phyloP scores from a whole-genome alignment of 2,888 invertebrate genomes.

The Drosophila kuntzei region DNA sequence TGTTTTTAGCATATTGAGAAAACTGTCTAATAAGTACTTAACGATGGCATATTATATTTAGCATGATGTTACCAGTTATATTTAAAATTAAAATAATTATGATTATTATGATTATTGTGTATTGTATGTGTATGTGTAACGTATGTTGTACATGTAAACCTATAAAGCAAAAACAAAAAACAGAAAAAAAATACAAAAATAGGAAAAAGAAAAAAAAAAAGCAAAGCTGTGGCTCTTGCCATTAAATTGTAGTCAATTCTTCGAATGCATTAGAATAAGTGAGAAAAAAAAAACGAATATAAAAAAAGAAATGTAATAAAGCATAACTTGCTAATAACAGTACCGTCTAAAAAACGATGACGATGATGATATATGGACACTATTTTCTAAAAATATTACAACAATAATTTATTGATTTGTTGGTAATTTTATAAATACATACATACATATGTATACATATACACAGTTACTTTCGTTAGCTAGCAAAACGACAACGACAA shows the following conservation, averaged over 20 bases:
- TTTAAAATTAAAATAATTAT: constrained; percentile 72
- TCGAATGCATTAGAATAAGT: constrained; percentile 71
- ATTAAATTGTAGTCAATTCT: constrained; percentile 79
- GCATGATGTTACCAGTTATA: constrained; percentile 76
- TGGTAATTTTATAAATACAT: constrained; percentile 74
- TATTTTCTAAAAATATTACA: constrained; percentile 79
- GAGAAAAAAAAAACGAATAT: constrained; percentile 23
- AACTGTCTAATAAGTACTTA: constrained; percentile 42
- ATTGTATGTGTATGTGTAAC: constrained; percentile 80
- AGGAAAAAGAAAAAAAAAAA: constrained; percentile 21
- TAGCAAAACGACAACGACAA: constrained; percentile 79
- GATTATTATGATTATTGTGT: constrained; percentile 78
- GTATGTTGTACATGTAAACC: constrained; percentile 70
- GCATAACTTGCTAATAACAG: constrained; percentile 33
- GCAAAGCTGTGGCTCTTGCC: constrained; percentile 72
- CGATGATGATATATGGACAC: constrained; percentile 75
- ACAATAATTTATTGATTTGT: constrained; percentile 80
- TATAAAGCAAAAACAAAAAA: constrained; percentile 26
- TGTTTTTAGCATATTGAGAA: constrained; percentile 54
- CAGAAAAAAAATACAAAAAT: background rate
- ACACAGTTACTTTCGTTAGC: constrained; percentile 78
- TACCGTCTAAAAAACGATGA: constrained; percentile 24
- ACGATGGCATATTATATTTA: constrained; percentile 65
- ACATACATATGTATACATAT: constrained; percentile 54
- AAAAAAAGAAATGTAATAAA: constrained; percentile 30